Evolutionary conservation across 2,113 vertebrate species (phyloP).

Genomic region (Motacilla tschutschensis): DNA sequence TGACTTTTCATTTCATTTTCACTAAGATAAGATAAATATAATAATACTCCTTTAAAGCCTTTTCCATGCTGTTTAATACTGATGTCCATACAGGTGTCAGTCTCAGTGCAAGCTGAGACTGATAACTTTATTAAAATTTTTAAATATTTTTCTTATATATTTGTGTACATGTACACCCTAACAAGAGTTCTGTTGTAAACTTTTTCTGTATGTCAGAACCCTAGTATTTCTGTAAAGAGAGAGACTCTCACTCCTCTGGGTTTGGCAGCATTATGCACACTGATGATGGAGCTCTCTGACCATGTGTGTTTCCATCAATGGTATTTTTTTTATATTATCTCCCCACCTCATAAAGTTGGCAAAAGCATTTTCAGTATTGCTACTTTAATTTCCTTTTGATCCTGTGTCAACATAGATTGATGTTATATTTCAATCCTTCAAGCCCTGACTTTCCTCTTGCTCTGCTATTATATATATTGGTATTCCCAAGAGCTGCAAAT

Average conservation of each 20-base stretch:
- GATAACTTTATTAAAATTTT: background rate
- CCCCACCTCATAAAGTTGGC: background rate
- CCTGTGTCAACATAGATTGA: background rate
- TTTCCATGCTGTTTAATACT: background rate
- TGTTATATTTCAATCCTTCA: background rate
- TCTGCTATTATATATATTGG: background rate
- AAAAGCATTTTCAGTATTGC: background rate
- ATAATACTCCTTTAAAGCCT: background rate
- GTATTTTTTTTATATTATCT: background rate
- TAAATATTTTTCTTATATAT: background rate
- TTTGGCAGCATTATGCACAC: background rate
- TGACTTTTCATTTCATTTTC: background rate
- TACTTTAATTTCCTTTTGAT: background rate
- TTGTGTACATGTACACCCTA: background rate
- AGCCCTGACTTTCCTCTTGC: background rate
- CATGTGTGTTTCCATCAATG: background rate
- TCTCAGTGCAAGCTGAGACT: background rate
- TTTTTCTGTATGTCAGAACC: background rate
- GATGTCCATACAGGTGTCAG: background rate
- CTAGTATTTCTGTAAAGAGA: background rate
- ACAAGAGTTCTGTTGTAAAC: background rate
- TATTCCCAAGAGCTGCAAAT: background rate
- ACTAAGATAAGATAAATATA: background rate
- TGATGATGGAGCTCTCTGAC: background rate
- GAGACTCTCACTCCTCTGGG: background rate